phyloP scores from a whole-genome alignment of 2,113 vertebrate genomes.

The Pristiophorus japonicus region DNA sequence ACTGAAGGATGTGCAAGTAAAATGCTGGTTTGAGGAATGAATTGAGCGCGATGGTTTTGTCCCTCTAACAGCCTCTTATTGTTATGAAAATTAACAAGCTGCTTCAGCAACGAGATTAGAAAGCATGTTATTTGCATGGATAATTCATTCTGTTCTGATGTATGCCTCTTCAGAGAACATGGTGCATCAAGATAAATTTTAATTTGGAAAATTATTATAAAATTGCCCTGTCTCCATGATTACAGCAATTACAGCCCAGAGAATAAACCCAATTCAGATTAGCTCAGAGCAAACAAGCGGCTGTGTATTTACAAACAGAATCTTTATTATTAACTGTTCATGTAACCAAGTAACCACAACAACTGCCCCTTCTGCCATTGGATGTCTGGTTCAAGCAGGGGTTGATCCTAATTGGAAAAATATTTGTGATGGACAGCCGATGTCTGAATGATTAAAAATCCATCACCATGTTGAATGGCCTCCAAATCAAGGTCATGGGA shows the following conservation, averaged over 20 bases:
- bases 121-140: conserved; percentile 36
- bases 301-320: conserved; percentile 16
- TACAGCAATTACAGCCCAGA: conserved; percentile 25
- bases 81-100: conserved; percentile 34
- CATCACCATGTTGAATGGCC: background rate
- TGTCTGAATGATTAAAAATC: background rate
- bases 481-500: background rate
- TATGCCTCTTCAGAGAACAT: conserved; percentile 26
- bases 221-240: conserved; percentile 31
- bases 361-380: background rate
- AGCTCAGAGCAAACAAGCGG: background rate
- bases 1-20: background rate
- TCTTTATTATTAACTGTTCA: conserved; percentile 29
- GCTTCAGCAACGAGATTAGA: conserved; percentile 26
- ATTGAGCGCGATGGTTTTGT: background rate
- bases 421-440: background rate
- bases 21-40: conserved; percentile 6
- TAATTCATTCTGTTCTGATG: conserved; percentile 36
- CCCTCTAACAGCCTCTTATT: background rate
- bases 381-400: background rate
- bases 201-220: conserved; percentile 37
- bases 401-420: background rate
- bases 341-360: background rate
- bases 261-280: conserved; percentile 9
- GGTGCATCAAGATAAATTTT: conserved; percentile 14